Conservation (phyloP, 2,888 invertebrate species). For the Rugalucina vietnamica region DNA sequence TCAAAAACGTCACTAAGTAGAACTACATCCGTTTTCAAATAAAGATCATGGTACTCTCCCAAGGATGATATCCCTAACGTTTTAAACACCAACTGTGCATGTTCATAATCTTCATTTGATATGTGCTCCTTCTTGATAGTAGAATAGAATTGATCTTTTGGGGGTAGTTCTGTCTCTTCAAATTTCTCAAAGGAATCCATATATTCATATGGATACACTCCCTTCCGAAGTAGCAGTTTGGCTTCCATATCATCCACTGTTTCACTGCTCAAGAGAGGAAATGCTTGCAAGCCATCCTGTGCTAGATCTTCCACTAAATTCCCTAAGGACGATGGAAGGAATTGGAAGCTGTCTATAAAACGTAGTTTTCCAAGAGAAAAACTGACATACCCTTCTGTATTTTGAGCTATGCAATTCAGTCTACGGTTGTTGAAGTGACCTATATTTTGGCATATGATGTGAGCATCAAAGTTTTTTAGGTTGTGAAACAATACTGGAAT, state of each 20-base stretch:
- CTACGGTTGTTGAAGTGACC: constrained; percentile 32
- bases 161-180: not conserved
- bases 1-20: constrained; percentile 79
- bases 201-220: constrained; percentile 16
- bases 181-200: not conserved
- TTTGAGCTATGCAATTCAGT: constrained; percentile 42
- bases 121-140: not conserved
- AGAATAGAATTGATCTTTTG: not conserved
- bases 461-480: constrained; percentile 38
- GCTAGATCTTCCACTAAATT: constrained; percentile 34
- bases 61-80: not conserved
- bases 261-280: constrained; percentile 33
- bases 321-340: constrained; percentile 35
- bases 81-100: constrained; percentile 59
- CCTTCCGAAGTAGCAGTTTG: not conserved
- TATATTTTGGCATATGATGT: constrained; percentile 30
- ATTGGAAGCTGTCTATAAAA: constrained; percentile 58
- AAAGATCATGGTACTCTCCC: constrained; percentile 12
- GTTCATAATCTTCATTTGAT: constrained; percentile 59
- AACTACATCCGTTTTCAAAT: constrained; percentile 57
- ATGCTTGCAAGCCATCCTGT: constrained; percentile 41
- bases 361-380: constrained; percentile 52
- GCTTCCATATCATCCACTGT: not conserved
- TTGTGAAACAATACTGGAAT: constrained; percentile 49
- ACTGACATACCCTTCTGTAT: constrained; percentile 46